Evolutionary conservation across 2,888 invertebrate species (phyloP).

Genomic region (Melanophora roralis): DNA sequence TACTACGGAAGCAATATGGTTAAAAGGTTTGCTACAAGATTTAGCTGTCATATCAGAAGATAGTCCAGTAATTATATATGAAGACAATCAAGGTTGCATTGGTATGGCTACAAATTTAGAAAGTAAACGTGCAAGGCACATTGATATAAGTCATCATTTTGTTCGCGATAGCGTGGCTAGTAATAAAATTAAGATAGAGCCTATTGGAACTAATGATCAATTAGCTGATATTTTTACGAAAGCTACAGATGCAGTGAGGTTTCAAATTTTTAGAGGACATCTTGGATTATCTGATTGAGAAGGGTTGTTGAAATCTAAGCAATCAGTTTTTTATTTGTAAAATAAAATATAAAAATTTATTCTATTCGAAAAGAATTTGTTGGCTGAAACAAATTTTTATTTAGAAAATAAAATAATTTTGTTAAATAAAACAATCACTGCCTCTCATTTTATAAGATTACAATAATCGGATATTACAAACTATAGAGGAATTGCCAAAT

Average conservation of each 20-base stretch:
- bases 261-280: neutral
- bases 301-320: neutral
- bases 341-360: too few species aligned
- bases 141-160: slow-evolving; percentile 28
- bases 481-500: too few species aligned
- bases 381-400: too few species aligned
- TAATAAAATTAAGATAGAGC: neutral
- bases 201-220: too few species aligned
- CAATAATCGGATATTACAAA: too few species aligned
- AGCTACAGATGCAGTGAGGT: neutral
- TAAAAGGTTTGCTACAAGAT: neutral
- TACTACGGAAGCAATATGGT: slow-evolving; percentile 2
- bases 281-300: neutral
- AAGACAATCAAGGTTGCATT: slow-evolving; percentile 2
- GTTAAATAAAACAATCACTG: too few species aligned
- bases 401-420: too few species aligned
- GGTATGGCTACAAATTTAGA: slow-evolving; percentile 16
- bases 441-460: too few species aligned
- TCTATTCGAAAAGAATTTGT: too few species aligned
- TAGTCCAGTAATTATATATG: neutral
- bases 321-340: too few species aligned
- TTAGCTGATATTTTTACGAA: neutral
- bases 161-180: neutral
- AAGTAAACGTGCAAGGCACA: slow-evolving; percentile 41
- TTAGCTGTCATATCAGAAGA: neutral